Percentiles rank a stretch among this genome's conserved stretches.
Conservation (phyloP, 2,888 invertebrate species). For the Tachina fera region DNA sequence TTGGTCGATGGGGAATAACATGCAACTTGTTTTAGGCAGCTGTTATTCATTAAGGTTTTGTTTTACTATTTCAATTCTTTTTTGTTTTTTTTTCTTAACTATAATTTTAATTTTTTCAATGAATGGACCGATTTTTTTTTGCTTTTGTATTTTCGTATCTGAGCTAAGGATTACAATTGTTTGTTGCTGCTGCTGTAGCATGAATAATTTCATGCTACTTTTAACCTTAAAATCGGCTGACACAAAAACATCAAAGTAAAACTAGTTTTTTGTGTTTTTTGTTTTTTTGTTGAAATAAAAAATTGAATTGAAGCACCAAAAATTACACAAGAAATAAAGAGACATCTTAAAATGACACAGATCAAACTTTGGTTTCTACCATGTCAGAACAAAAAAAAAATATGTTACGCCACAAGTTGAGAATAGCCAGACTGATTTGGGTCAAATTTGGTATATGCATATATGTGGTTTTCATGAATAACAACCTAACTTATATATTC, state of each 20-base stretch:
- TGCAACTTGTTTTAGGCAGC: slow-evolving; percentile 70
- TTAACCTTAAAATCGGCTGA: slow-evolving; percentile 69
- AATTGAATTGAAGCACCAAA: slow-evolving; percentile 24
- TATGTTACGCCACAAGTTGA: too few species aligned
- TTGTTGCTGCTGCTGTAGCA: slow-evolving; percentile 6
- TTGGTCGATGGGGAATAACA: slow-evolving; percentile 65
- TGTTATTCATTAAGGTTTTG: slow-evolving; percentile 49
- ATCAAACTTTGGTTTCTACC: slow-evolving; percentile 4
- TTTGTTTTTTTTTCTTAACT: not conserved
- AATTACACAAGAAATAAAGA: slow-evolving; percentile 4
- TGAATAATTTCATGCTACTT: slow-evolving; percentile 51
- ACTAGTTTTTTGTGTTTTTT: slow-evolving; percentile 67
- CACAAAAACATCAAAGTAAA: slow-evolving; percentile 59
- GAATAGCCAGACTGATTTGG: too few species aligned
- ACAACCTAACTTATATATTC: too few species aligned
- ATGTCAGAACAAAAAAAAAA: not conserved
- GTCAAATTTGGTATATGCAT: too few species aligned
- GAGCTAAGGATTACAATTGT: slow-evolving; percentile 8
- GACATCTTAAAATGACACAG: not conserved
- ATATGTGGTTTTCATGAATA: too few species aligned
- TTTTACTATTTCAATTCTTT: not conserved
- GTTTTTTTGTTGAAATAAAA: slow-evolving; percentile 7
- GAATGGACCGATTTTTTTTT: slow-evolving; percentile 35
- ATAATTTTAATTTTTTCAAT: slow-evolving; percentile 57
- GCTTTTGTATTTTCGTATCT: not conserved